Percentiles rank a stretch among this genome's conserved stretches.
Conservation (phyloP, 2,797 vertebrate species). For the Cossypha polioptera region DNA sequence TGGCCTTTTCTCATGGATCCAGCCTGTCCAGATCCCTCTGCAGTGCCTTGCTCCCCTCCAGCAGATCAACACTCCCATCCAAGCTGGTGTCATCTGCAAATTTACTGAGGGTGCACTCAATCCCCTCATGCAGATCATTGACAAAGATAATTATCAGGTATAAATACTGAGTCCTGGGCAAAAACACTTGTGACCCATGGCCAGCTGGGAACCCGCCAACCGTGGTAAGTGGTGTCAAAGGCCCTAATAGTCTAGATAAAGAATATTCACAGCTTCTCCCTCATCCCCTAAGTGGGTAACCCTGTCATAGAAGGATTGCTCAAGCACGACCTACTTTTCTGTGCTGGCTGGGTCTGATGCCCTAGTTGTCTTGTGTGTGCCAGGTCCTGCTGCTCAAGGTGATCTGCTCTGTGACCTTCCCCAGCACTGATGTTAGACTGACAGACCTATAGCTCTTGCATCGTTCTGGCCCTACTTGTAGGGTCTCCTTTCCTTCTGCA, state of each 20-base stretch:
- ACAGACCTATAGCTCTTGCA: background rate
- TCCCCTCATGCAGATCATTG: background rate
- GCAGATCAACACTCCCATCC: background rate
- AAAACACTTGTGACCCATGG: background rate
- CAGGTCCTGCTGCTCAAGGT: background rate
- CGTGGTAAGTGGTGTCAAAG: background rate
- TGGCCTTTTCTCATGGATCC: background rate
- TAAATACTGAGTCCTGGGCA: background rate
- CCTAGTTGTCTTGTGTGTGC: background rate
- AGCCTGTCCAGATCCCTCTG: background rate
- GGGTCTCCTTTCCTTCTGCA: background rate
- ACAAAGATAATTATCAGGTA: background rate
- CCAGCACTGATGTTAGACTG: background rate
- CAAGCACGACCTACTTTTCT: fast-evolving
- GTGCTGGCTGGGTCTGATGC: background rate
- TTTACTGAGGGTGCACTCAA: background rate
- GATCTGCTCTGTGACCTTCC: background rate
- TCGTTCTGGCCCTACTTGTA: fast-evolving
- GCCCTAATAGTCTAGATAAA: background rate
- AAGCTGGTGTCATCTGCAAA: background rate
- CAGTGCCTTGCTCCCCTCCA: background rate
- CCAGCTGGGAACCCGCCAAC: background rate
- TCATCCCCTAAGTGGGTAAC: no score
- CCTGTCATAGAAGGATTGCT: background rate
- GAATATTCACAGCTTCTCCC: background rate